Conservation (phyloP, 2,888 invertebrate genomes). For the Dilophus febrilis region DNA sequence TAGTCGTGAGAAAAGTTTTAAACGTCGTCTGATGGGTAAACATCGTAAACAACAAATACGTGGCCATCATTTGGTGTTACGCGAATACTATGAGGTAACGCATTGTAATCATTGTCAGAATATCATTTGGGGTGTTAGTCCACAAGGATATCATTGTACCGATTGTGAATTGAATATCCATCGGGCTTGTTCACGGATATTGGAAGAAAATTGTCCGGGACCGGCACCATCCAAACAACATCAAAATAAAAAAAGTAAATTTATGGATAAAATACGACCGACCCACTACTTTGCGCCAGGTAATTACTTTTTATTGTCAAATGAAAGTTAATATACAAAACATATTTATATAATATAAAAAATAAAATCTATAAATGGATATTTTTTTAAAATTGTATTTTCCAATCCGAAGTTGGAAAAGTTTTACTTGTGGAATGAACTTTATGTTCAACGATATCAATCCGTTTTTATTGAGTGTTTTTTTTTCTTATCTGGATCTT, state of each 20-base stretch:
- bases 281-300: slow-evolving; percentile 12
- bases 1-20: slow-evolving; percentile 63
- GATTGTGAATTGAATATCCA: slow-evolving; percentile 82
- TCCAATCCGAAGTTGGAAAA: too few species aligned
- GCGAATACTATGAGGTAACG: slow-evolving; percentile 77
- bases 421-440: too few species aligned
- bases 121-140: slow-evolving; percentile 88
- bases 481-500: too few species aligned
- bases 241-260: slow-evolving; percentile 52
- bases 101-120: slow-evolving; percentile 87
- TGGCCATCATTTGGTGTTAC: slow-evolving; percentile 79
- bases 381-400: too few species aligned
- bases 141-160: slow-evolving; percentile 91
- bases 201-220: slow-evolving; percentile 70
- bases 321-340: too few species aligned
- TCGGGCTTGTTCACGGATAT: slow-evolving; percentile 56
- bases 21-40: slow-evolving; percentile 49
- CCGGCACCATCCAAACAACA: slow-evolving; percentile 38
- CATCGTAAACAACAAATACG: slow-evolving; percentile 55
- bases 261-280: slow-evolving; percentile 45
- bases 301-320: too few species aligned
- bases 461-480: too few species aligned
- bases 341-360: too few species aligned
- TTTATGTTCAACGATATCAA: too few species aligned
- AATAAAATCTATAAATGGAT: too few species aligned